Evolutionary conservation across 1,140 invertebrate genomes (phyloP), one percentile per base, ranked within the genome.

Genomic region (Scaptomyza montana): DNA sequence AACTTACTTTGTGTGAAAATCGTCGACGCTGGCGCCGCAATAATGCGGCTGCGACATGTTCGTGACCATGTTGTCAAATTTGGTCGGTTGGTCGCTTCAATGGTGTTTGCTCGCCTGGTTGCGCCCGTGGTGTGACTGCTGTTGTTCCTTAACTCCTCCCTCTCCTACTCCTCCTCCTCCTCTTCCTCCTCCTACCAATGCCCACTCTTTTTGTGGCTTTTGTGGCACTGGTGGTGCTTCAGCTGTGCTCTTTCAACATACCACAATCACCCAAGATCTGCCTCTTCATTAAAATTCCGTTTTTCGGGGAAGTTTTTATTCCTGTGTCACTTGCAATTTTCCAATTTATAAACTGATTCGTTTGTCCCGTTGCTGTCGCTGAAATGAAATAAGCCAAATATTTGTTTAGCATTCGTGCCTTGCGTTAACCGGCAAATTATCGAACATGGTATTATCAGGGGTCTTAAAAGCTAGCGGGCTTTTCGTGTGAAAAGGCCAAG

Each of bases 1-100:
- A 46, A 81, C 82, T 92, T 75, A 92, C 90, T 90, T 76, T 61
- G 90, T 91, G 74, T 92, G 90, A 70, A 92, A 92, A 79, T 91
- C 78, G 74, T 92, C 89, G 51, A 92, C 56, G 54, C 74, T 77
- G 16, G 82, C 71, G 77, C 90, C 90, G 61, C 90, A 92, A 61
- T 91, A 92, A 87, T 90, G 81, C 74, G 90, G 86, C 73, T 85
- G 69, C 62, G 90, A 85, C 78, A 89, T 84, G 74, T 91, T 91
- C 80, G 90, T 85, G 74, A 84, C 90, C 90, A 91, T 91, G 71
- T 51, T 89, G 84, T 75, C 74, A 84, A 89, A 89, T 43, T 51
- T 64, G 76, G 41, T 30, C 47, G 55, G 25, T 45, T 51, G 30
- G 21, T 64, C 30, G 60, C 21, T 19, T 19, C 25, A 30, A 12